Conservation (phyloP, 1,140 invertebrate species). For the Daktulosphaira vitifoliae region DNA sequence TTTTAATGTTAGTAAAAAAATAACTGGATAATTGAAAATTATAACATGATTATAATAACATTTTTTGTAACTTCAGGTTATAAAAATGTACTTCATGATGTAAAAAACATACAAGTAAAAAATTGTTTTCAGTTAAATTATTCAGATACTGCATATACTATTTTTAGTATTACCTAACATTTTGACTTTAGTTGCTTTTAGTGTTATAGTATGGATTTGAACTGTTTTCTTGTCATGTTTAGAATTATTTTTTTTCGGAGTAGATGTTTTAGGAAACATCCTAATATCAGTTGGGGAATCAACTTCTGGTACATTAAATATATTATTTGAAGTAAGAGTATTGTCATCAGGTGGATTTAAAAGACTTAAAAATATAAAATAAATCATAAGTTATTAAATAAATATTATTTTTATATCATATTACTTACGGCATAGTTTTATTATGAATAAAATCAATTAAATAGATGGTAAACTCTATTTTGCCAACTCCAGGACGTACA, state of each 20-base stretch:
- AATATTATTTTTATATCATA: background rate
- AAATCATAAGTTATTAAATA: background rate
- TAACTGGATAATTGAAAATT: too few relatives aligned
- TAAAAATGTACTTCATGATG: too few relatives aligned
- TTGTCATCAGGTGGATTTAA: constrained; percentile 1
- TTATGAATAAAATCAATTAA: constrained; percentile 18
- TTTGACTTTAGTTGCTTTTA: background rate
- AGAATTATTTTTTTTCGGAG: background rate
- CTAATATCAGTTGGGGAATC: background rate
- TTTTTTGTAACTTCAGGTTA: too few relatives aligned
- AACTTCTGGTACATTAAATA: constrained; percentile 28
- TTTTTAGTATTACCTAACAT: background rate
- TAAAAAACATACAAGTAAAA: too few relatives aligned
- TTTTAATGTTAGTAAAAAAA: too few relatives aligned
- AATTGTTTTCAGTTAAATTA: too few relatives aligned
- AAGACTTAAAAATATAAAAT: background rate
- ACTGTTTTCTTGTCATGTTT: constrained; percentile 10
- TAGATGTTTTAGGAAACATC: background rate
- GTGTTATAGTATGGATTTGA: constrained; percentile 9
- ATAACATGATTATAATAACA: too few relatives aligned
- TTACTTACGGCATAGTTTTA: constrained; percentile 20
- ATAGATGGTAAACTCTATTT: constrained; percentile 27
- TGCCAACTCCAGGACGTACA: constrained; percentile 19
- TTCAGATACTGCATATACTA: too few relatives aligned
- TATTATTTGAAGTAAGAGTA: background rate